Percentiles rank a stretch among this genome's conserved stretches.
Conservation (phyloP, 1,140 invertebrate species). For the Sarcophaga bullata region DNA sequence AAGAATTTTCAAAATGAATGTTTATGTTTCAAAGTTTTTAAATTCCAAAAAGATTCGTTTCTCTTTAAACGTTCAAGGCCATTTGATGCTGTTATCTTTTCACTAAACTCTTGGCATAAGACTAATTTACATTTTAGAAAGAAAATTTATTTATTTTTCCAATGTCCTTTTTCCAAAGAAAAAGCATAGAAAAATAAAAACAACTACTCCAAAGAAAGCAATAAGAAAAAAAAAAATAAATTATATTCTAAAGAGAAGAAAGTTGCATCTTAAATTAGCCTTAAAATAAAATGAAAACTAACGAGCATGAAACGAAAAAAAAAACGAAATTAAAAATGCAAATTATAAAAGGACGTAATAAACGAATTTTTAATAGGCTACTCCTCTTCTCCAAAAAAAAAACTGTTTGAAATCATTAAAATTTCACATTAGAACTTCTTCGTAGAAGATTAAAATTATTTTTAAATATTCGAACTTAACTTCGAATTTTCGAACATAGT, state of each 20-base stretch:
- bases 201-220: too few species aligned
- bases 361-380: too few species aligned
- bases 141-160: neutral
- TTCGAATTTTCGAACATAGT: too few species aligned
- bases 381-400: too few species aligned
- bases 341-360: neutral
- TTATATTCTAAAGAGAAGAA: neutral
- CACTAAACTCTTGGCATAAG: neutral
- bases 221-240: too few species aligned
- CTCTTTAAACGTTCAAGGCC: neutral
- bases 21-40: too few species aligned
- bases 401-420: too few species aligned
- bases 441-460: too few species aligned
- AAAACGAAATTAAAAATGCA: neutral
- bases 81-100: neutral
- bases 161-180: neutral
- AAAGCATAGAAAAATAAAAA: neutral
- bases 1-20: too few species aligned
- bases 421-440: too few species aligned
- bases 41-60: too few species aligned
- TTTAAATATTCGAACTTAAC: too few species aligned
- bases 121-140: slow-evolving; percentile 3
- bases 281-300: slow-evolving; percentile 18
- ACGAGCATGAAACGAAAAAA: neutral
- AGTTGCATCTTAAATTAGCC: slow-evolving; percentile 10